These are phyloP conservation scores for Tenodera sinensis DNA, from an alignment of 2,888 invertebrate species.

Conservation along the genomic window DNA sequence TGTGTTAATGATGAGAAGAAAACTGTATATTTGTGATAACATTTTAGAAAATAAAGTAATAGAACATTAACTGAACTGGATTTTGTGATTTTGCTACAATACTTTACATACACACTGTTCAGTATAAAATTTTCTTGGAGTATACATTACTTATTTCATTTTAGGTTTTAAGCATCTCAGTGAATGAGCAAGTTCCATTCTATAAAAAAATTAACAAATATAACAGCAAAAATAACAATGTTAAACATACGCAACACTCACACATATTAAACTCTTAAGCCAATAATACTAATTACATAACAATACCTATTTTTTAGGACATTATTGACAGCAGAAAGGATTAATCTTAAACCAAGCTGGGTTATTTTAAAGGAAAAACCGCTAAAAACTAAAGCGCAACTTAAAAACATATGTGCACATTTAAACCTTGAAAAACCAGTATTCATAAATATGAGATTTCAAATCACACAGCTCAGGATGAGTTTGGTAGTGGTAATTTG, in stretches of 20 bases:
- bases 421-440: background rate
- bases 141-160: no score
- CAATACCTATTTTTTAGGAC: background rate
- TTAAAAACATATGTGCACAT: background rate
- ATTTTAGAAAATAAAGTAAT: no score
- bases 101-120: no score
- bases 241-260: background rate
- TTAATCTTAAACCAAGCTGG: background rate
- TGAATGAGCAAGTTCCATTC: background rate
- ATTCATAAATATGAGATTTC: background rate
- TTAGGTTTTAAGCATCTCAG: no score
- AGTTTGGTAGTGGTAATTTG: background rate
- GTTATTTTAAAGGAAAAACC: background rate
- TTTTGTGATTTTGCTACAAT: no score
- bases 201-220: background rate
- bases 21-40: no score
- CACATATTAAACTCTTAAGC: background rate
- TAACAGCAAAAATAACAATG: background rate
- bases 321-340: background rate
- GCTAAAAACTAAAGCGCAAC: background rate
- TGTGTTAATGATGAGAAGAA: no score
- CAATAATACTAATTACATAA: background rate
- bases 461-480: background rate
- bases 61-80: no score
- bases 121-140: no score